Base-by-base conservation (phyloP, 1,140 invertebrate genomes). In the Nebria ingens region DNA sequence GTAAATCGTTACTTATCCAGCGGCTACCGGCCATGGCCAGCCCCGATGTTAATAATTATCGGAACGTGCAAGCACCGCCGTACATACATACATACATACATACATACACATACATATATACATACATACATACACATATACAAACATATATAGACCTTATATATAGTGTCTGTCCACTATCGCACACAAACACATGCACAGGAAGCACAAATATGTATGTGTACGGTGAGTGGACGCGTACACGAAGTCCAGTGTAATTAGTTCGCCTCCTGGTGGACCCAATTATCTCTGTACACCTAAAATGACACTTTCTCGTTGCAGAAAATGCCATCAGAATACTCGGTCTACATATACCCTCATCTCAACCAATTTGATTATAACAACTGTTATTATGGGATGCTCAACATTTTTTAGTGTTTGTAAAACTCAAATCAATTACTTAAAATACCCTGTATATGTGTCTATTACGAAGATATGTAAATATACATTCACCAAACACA, bases 1-100 rank as follows among this genome's bases (percentile, higher is more conserved):
- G 40, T 45, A 45, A 45, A 45, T 45, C 40, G 40, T 45, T 45
- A 45, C 40, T 45, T 45, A 45, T 45, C 40, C 40, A 45, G 40
- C 40, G 40, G 40, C 40, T 45, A 45, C 40, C 15, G 40, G 40
- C 40, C 40, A 45, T 45, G 40, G 40, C 15, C 40, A 11, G 40
- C 40, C 40, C 15, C 17, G 40, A 45, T 45, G 40, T 45, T 45
- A 45, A 45, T 45, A 45, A 45, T 45, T 45, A 45, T 45, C 40
- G 15, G 40, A 45, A 45, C 40, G 40, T 45, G 40, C 40, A 45
- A 17, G 40, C 40, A 45, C 40, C 40, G 40, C 40, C 40, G 40
- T 45, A 12, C 40, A 45, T 34, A 45, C 40, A 17, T 17, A 45
- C 40, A 45, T 17, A 45, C 40, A 11, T 45, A 45, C 17, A 17